Evolutionary conservation across 1,140 invertebrate genomes (phyloP), one percentile per base, ranked within the genome.

Genomic region (Lasioglossum baleicum): DNA sequence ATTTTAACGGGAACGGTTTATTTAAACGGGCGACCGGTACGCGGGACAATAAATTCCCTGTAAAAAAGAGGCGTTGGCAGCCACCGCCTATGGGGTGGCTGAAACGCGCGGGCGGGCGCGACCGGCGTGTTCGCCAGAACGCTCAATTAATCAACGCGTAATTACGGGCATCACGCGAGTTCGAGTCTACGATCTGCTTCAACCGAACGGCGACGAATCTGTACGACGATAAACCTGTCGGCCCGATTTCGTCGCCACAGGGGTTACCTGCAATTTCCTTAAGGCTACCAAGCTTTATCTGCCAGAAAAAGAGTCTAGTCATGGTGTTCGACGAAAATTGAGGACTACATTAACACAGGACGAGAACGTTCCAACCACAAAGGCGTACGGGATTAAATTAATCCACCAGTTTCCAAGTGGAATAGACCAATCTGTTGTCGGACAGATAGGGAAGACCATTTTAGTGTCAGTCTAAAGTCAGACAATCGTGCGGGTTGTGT

Each of bases 1-100:
- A 78, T 78, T 78, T 78, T 78, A 78, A 78, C 75, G 68, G 75
- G 75, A 53, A 78, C 67, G 68, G 75, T 78, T 78, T 78, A 78
- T 78, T 78, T 78, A 78, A 72, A 68, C 56, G 68, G 51, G 42
- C 26, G 44, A 78, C 42, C 75, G n/a, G 35, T 60, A 22, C 10
- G n/a, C 26, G 64, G 1, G 26, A 60, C 44, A 72, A 78, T 78
- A 78, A 71, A 78, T 78, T 72, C 22, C 7, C 75, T 64, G 68
- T 51, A 78, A 78, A 78, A 78, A 78, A 78, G 68, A 72, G 75
- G 68, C 75, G 75, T 72, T 78, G 68, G 68, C 75, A 78, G 75
- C 42, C 58, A 60, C 48, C 68, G 67, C 42, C 70, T 48, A 51
- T n/a, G 58, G 61, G 68, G 68, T 6, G 64, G 31, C 58, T 10